Conservation (phyloP, 2,888 invertebrate genomes). For the Caenorhabditis sp. region DNA sequence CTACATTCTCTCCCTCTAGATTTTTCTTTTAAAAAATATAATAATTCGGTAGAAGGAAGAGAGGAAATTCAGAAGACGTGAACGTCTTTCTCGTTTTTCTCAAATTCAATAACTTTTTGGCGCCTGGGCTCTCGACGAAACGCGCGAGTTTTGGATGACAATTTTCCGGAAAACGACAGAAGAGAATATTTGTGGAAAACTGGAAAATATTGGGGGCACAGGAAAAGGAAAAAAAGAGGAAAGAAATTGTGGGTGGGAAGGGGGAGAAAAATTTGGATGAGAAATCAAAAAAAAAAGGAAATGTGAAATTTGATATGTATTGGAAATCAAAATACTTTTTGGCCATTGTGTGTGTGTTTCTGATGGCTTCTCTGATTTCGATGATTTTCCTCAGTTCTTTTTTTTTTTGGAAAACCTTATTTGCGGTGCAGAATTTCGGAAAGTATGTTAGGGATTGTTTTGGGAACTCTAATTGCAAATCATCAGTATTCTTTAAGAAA, state of each 20-base stretch:
- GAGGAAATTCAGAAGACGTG: constrained; percentile 4
- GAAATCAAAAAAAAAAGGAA: constrained; percentile 30
- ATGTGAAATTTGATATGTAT: constrained; percentile 35
- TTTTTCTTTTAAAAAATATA: background rate
- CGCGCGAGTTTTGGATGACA: background rate
- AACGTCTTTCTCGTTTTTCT: background rate
- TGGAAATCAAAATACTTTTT: constrained; percentile 34
- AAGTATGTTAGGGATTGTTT: background rate
- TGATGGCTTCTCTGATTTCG: constrained; percentile 41
- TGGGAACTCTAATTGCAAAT: too few species aligned
- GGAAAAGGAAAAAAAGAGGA: background rate
- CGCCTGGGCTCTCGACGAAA: constrained; percentile 11
- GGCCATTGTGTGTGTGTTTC: constrained; percentile 1
- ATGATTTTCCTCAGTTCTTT: background rate
- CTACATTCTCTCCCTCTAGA: background rate
- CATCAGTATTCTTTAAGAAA: too few species aligned
- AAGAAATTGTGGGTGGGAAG: constrained; percentile 23
- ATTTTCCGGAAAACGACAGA: constrained; percentile 6
- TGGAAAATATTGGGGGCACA: constrained; percentile 1
- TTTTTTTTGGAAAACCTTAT: background rate
- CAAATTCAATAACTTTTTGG: constrained; percentile 39
- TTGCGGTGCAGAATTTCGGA: background rate
- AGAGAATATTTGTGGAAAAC: background rate
- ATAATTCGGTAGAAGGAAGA: constrained; percentile 3
- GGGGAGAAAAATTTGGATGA: constrained; percentile 21